Base-by-base conservation (phyloP, 53 echinoderm and acorn worm species). In the Crossaster papposus region DNA sequence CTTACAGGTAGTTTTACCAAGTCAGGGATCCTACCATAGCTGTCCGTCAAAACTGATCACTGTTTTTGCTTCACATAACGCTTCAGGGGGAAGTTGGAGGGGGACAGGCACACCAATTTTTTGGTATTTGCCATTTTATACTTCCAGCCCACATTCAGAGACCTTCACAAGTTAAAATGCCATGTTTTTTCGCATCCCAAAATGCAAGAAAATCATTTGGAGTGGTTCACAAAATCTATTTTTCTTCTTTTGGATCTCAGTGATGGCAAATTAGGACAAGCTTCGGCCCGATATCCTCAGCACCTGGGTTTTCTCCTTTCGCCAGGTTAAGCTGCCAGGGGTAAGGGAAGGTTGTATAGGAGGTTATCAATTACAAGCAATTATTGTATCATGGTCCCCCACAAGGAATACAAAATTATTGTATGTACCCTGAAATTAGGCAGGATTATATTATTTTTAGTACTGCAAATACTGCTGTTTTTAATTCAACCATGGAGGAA, bases 321-420 rank as follows among this genome's bases (percentile, higher is more conserved):
- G 53, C 79, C 52, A 20, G 31, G 58, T 54, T n/a, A n/a, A n/a
- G 63, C 10, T 58, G 58, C 81, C 81, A 55, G 81, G 81, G 62
- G 81, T 58, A 28, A 23, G 20, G 31, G 84, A 84, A 72, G 84
- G 84, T n/a, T 17, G 37, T 65, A n/a, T n/a, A 12, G 84, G 84
- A 84, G 52, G 84, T 44, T 72, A 84, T 84, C 72, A 84, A 84
- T 84, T 84, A 72, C 17, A 14, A 28, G 29, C 54, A 26, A 70
- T 36, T 30, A 34, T 84, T 63, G 36, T 72, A 72, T 84, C 84
- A 29, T 50, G 31, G 71, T 17, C 24, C 28, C 24, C 22, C 72
- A 72, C 31, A 65, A 71, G 84, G 71, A 84, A 84, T n/a, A 35
- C 72, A 84, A 32, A 84, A 84, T 84, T 84, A 84, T 36, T 44